These are phyloP conservation scores for Malthinus flaveolus DNA, from an alignment of 2,888 invertebrate genomes.

Conservation along the genomic window DNA sequence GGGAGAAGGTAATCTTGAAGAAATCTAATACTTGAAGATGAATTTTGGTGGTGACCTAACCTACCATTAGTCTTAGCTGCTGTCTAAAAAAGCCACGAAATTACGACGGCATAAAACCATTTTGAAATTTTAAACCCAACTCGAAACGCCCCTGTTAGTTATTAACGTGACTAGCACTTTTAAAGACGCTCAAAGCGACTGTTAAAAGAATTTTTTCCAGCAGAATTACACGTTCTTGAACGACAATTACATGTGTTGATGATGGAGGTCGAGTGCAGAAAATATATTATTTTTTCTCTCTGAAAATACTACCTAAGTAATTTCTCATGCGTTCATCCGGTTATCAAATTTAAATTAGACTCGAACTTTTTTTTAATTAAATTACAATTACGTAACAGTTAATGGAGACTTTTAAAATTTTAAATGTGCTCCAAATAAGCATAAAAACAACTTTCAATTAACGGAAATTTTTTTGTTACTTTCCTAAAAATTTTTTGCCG, in stretches of 20 bases:
- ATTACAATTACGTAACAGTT: too few species aligned
- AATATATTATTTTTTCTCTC: neutral
- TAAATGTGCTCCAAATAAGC: too few species aligned
- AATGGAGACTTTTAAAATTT: too few species aligned
- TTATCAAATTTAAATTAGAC: too few species aligned
- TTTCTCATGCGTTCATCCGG: neutral
- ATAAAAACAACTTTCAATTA: too few species aligned
- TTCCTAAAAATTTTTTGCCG: too few species aligned
- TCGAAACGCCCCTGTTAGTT: constrained; percentile 20
- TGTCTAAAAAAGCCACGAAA: constrained; percentile 20
- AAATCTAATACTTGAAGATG: constrained; percentile 12
- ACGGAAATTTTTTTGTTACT: too few species aligned
- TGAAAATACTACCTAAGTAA: neutral
- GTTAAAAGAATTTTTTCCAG: constrained; percentile 16
- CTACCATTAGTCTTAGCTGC: constrained; percentile 20
- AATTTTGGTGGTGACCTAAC: constrained; percentile 13
- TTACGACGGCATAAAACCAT: constrained; percentile 19
- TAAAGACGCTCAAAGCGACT: constrained; percentile 4
- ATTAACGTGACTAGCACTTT: constrained; percentile 22
- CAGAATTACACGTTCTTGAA: constrained; percentile 10
- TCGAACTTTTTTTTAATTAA: too few species aligned
- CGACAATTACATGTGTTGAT: constrained; percentile 12
- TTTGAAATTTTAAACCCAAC: constrained; percentile 18
- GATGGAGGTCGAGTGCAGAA: constrained; percentile 18
- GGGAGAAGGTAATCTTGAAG: constrained; percentile 7